Conservation (phyloP, 1,140 invertebrate species). For the Cydia fagiglandana region DNA sequence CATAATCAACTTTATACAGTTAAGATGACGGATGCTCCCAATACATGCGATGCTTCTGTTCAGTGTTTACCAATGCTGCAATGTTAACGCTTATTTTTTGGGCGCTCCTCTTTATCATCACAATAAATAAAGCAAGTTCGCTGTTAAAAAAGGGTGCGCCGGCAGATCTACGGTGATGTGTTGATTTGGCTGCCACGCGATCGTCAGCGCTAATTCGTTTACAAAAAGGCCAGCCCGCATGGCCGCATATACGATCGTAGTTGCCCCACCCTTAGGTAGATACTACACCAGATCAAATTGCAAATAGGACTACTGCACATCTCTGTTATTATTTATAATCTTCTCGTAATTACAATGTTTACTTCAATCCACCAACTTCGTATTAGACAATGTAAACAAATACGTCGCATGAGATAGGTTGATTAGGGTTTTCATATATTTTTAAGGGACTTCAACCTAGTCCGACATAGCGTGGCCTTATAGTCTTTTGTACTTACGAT, state of each 20-base stretch:
- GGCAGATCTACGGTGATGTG: background rate
- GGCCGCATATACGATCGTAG: constrained; percentile 36
- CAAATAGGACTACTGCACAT: background rate
- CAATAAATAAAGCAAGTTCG: constrained; percentile 18
- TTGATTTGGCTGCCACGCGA: constrained; percentile 40
- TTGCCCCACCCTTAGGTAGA: constrained; percentile 52
- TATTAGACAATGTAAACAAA: background rate
- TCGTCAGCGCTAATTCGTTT: constrained; percentile 54
- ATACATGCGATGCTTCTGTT: background rate
- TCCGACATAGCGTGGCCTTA: background rate
- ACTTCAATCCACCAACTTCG: background rate
- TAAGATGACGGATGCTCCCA: constrained; percentile 8
- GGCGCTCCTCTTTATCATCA: background rate
- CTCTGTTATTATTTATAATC: background rate
- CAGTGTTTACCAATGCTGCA: background rate
- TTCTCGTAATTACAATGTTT: background rate
- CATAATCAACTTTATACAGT: constrained; percentile 21
- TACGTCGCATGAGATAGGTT: background rate
- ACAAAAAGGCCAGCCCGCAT: constrained; percentile 49
- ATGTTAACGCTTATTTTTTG: background rate
- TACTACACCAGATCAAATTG: constrained; percentile 31
- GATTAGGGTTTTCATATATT: background rate
- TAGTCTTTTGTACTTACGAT: constrained; percentile 16
- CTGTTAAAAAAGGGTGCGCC: background rate
- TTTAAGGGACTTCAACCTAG: background rate